Base-by-base conservation (phyloP, 2,888 invertebrate genomes). In the Frankliniella fusca region DNA sequence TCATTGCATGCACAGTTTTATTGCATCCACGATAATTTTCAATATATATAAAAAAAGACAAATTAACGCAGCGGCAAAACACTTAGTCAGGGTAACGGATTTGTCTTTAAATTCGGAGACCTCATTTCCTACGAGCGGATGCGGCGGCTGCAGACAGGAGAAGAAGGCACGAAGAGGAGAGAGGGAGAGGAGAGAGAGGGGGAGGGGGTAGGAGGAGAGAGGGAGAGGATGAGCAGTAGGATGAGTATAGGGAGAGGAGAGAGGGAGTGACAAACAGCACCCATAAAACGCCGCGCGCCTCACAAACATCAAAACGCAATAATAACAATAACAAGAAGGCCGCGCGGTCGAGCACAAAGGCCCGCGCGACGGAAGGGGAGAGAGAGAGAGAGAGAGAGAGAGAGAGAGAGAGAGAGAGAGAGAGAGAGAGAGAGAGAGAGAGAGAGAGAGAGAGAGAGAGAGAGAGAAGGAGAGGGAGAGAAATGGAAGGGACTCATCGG, bases 271-370 rank as follows among this genome's bases (percentile, higher is more conserved):
- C 70, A 76, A 76, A 76, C 70, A 61, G 61, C 61, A 20, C 61
- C n/a, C 61, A 76, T 76, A 76, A 76, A 76, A 27, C 70, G 70
- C 27, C 70, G 27, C 70, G 27, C 70, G 70, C 70, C 70, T 27
- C 70, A 76, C 70, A 76, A 76, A 76, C 70, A 76, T 27, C 23
- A 76, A 76, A 76, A 76, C 70, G 70, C 70, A 76, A 27, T 27
- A 76, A 76, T 27, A 76, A 76, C 70, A 76, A 27, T 27, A 76
- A 76, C 70, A 76, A 76, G 70, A n/a, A 70, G 70, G 70, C 70
- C 11, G 70, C 61, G 70, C 70, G 70, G 70, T 27, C 10, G 23
- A 8, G 61, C 70, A 27, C 70, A 76, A 76, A 76, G 70, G 70
- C 70, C 38, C 38, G 38, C 38, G 38, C 38, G 38, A 38, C 38